Evolutionary conservation across 2,113 vertebrate species (phyloP), one percentile per base, ranked within the genome.

Genomic region (Dicaeum eximium): DNA sequence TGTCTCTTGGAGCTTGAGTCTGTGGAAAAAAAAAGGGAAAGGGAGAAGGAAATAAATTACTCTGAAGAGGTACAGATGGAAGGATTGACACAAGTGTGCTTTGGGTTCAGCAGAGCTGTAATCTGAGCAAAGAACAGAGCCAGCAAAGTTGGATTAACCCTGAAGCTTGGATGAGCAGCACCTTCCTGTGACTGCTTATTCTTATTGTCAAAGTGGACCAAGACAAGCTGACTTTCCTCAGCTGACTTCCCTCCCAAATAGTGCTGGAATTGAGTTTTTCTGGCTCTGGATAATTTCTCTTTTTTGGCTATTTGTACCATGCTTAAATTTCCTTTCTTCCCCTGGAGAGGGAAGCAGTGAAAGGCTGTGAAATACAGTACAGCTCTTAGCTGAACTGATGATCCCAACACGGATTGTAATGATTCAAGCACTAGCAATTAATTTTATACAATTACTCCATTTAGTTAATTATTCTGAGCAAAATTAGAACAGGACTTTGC

Each of bases 401-500:
- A 33, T 90, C 38, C n/a, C 35, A 38, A 47, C 13, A 6, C 6
- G 22, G 37, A 42, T 57, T 57, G 69, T 57, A 93, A 75, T 79
- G 15, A 88, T 75, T 93, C 70, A 75, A 40, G 10, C 66, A 56
- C 48, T 18, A 40, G 42, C 70, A 93, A 88, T 90, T 80, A 80
- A 90, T 93, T 85, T 80, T 53, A 33, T 23, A 66, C 57, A 69
- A 90, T 88, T 92, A 92, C 69, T 14, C 50, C n/a, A 73, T 86
- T 92, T 83, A 62, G 50, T 54, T 66, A 75, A 86, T 90, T 92
- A 74, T 85, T 90, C 54, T 77, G 74, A 88, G 50, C 42, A 80
- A 88, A 94, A 90, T 82, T 75, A 82, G 74, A 48, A n/a, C 35
- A 37, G 44, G 53, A n/a, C 53, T 91, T 75, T 80, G 30, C 48